phyloP scores from a whole-genome alignment of 2,888 invertebrate genomes.

The Incurvaria masculella region DNA sequence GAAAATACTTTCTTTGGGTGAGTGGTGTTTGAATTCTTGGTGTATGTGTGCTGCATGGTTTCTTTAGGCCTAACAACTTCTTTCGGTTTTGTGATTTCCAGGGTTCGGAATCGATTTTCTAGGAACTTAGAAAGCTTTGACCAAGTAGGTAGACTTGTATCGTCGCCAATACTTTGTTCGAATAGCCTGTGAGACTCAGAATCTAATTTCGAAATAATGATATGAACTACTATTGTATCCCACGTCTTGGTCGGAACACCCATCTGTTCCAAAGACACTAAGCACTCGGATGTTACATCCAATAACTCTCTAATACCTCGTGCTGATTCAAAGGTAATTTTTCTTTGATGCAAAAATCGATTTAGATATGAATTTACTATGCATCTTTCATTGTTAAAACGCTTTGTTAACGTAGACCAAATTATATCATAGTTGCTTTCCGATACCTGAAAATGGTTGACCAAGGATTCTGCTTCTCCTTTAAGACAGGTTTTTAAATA shows the following conservation, averaged over 20 bases:
- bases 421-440: slow-evolving; percentile 13
- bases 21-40: not conserved
- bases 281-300: slow-evolving; percentile 18
- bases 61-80: no score
- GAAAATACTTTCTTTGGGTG: not conserved
- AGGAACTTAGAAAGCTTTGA: slow-evolving; percentile 15
- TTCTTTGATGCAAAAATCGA: slow-evolving; percentile 15
- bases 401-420: slow-evolving; percentile 12
- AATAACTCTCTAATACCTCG: slow-evolving; percentile 15
- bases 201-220: slow-evolving; percentile 15
- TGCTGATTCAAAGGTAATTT: slow-evolving; percentile 11
- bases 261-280: slow-evolving; percentile 17
- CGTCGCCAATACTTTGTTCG: slow-evolving; percentile 14
- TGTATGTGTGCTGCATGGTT: no score
- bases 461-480: slow-evolving; percentile 14
- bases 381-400: slow-evolving; percentile 15
- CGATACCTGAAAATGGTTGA: slow-evolving; percentile 11
- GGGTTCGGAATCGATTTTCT: slow-evolving; percentile 17
- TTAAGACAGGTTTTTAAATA: slow-evolving; percentile 14
- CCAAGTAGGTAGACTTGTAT: slow-evolving; percentile 13
- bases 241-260: slow-evolving; percentile 11
- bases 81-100: slow-evolving; percentile 14
- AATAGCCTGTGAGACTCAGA: slow-evolving; percentile 15
- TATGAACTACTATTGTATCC: not conserved
- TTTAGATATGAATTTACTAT: slow-evolving; percentile 15